These are phyloP conservation scores for Blennius ocellaris DNA, from an alignment of 2,113 vertebrate genomes.

Conservation along the genomic window DNA sequence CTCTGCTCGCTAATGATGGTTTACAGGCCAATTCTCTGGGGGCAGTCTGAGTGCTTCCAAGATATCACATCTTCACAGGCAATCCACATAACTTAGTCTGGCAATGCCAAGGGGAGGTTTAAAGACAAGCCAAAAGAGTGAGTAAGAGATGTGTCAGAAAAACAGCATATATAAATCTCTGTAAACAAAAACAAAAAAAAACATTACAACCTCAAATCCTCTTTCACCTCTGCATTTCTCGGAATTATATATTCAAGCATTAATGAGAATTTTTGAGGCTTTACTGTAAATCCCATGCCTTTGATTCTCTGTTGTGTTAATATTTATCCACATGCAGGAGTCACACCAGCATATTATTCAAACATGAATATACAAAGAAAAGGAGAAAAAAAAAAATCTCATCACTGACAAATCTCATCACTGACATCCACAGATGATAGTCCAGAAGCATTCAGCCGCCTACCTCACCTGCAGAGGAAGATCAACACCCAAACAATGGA, in stretches of 20 bases:
- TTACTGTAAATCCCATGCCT: constrained; percentile 16
- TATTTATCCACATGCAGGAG: constrained; percentile 5
- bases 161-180: constrained; percentile 63
- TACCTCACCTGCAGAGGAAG: constrained; percentile 62
- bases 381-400: not conserved
- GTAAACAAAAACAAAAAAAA: constrained; percentile 57
- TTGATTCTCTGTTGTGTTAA: constrained; percentile 13
- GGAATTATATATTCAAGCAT: constrained; percentile 32
- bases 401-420: not conserved
- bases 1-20: constrained; percentile 78
- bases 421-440: constrained; percentile 21
- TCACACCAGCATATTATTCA: not conserved
- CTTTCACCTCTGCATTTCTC: constrained; percentile 40
- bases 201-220: constrained; percentile 51
- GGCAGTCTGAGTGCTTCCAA: constrained; percentile 77
- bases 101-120: constrained; percentile 77
- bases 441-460: constrained; percentile 33
- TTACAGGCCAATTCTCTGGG: constrained; percentile 81
- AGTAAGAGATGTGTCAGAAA: constrained; percentile 74
- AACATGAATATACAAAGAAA: not conserved
- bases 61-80: constrained; percentile 77
- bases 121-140: constrained; percentile 69
- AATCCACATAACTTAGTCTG: constrained; percentile 77
- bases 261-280: constrained; percentile 27
- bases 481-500: constrained; percentile 74